A percentile compares a stretch with the other conserved stretches of the same genome.
These are phyloP conservation scores for Rhyacichthys aspro DNA, from an alignment of 2,797 vertebrate species.

Conservation along the genomic window DNA sequence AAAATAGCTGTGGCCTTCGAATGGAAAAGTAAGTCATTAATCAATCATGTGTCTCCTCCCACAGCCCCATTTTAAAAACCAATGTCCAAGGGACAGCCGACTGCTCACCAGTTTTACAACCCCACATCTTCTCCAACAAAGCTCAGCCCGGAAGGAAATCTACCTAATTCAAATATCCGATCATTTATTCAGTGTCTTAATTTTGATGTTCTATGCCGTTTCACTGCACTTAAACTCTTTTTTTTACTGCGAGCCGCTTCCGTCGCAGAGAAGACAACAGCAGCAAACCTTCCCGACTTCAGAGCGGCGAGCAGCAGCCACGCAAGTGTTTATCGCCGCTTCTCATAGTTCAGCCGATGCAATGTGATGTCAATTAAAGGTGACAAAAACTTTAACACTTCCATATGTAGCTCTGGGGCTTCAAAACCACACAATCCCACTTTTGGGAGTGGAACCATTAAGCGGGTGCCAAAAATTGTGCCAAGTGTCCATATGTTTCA, in stretches of 20 bases:
- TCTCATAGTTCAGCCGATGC: slow-evolving; percentile 70
- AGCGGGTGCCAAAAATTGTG: slow-evolving; percentile 66
- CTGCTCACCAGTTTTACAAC: slow-evolving; percentile 57
- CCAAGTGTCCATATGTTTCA: slow-evolving; percentile 74
- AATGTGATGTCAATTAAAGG: slow-evolving; percentile 84
- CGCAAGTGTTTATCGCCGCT: slow-evolving; percentile 65
- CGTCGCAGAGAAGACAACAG: slow-evolving; percentile 17
- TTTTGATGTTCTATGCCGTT: slow-evolving; percentile 62
- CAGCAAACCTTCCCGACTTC: slow-evolving; percentile 23
- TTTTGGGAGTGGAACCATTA: slow-evolving; percentile 65
- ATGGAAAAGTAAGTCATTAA: slow-evolving; percentile 78
- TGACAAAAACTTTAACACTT: slow-evolving; percentile 81
- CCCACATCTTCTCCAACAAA: slow-evolving; percentile 49
- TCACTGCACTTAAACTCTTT: slow-evolving; percentile 45
- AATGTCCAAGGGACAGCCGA: slow-evolving; percentile 71
- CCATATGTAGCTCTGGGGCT: slow-evolving; percentile 73
- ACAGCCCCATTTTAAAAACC: slow-evolving; percentile 58
- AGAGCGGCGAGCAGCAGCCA: too few species aligned
- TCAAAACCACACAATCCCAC: slow-evolving; percentile 65
- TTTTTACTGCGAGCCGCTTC: slow-evolving; percentile 42
- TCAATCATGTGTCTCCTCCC: slow-evolving; percentile 77
- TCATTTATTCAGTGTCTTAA: slow-evolving; percentile 66
- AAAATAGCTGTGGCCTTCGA: slow-evolving; percentile 72
- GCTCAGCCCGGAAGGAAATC: slow-evolving; percentile 64
- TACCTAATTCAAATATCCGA: slow-evolving; percentile 67